Evolutionary conservation across 1,140 invertebrate species (phyloP), one percentile per base, ranked within the genome.

Genomic region (Radopholus similis): DNA sequence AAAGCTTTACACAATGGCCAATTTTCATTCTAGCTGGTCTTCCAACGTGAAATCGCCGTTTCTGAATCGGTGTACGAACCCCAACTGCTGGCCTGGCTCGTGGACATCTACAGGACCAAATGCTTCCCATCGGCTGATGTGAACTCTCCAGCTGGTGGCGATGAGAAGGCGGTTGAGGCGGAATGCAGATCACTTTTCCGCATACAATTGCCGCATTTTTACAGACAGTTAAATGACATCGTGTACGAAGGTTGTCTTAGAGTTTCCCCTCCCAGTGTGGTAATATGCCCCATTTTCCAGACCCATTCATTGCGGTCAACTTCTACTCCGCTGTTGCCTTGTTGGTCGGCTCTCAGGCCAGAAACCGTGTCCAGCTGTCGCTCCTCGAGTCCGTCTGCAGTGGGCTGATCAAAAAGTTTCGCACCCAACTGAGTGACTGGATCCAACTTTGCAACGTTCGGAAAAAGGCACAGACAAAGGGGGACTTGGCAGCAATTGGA

Each of bases 91-190:
- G 73, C 73, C 8, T 70, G 40, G 21, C 35, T 75, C 4, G 55
- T 75, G 28, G 73, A 75, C 63, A 37, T 57, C 4, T 75, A 78
- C 49, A 68, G 73, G 11, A 28, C 49, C 9, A 68, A 68, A 55
- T 68, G 44, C 9, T 53, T n/a, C n/a, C n/a, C n/a, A n/a, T n/a
- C n/a, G n/a, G n/a, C n/a, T n/a, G n/a, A n/a, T n/a, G n/a, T n/a
- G n/a, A n/a, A n/a, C n/a, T n/a, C n/a, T n/a, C n/a, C n/a, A n/a
- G n/a, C n/a, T n/a, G n/a, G n/a, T n/a, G n/a, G n/a, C n/a, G n/a
- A 37, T 68, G 44, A 37, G 26, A n/a, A 35, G 28, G 34, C 4
- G n/a, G 28, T 23, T 21, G 38, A 62, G 32, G 40, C n/a, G n/a
- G 51, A 32, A 15, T 38, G 15, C 8, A 65, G 28, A 64, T 58